phyloP scores from a whole-genome alignment of 2,113 vertebrate genomes.

The cat (Felis catus) region F.catus_Fca126_mat1.0 CM031420.1:81288001-81288500 shows the following conservation, averaged over 20 bases:
- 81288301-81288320: not conserved
- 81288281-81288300: not conserved
- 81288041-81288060: not conserved
- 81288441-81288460: not conserved
- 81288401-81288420: conserved; percentile 20
- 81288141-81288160: not conserved
- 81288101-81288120: not conserved
- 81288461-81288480: not conserved
- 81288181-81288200: not conserved
- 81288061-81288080: not conserved
- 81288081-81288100: not conserved
- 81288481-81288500: not conserved
- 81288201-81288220: not conserved
- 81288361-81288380: not conserved
- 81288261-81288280: not conserved
- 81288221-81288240: not conserved
- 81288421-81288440: not conserved
- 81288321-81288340: not conserved
- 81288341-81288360: conserved; percentile 16
- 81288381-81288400: not conserved
- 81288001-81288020: not conserved
- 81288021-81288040: not conserved
- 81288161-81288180: not conserved
- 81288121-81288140: not conserved
- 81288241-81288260: not conserved